Conservation (phyloP, 2,797 vertebrate species). For the Semotilus atromaculatus region DNA sequence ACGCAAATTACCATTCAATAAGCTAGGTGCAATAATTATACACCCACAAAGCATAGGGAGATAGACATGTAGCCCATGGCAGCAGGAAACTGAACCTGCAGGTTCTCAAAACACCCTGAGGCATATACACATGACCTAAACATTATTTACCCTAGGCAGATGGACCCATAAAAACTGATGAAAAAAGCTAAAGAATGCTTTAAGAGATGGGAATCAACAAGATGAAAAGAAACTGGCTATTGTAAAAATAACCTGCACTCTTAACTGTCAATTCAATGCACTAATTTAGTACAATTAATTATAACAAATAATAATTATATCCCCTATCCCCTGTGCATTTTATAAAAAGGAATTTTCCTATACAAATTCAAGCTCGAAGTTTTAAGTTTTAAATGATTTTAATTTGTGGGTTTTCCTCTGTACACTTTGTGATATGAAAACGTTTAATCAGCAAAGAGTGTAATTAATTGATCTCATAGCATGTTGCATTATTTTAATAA, state of each 20-base stretch:
- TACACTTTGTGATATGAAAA: background rate
- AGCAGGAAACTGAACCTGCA: background rate
- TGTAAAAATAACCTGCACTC: background rate
- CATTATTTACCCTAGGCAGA: background rate
- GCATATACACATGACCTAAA: background rate
- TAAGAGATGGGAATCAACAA: background rate
- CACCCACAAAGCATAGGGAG: background rate
- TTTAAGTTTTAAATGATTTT: background rate
- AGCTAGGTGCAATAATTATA: background rate
- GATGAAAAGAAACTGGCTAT: background rate
- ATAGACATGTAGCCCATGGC: background rate
- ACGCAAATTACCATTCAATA: background rate
- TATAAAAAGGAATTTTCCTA: background rate
- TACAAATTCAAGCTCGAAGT: background rate
- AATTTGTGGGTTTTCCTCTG: background rate
- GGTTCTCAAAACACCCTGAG: constrained; percentile 9
- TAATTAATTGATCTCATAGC: background rate
- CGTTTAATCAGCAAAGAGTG: background rate
- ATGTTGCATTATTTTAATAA: background rate
- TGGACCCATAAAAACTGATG: background rate
- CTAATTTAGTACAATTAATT: background rate
- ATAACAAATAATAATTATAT: background rate
- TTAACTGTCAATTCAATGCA: background rate
- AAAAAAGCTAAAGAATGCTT: background rate
- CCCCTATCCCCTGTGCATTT: background rate